Evolutionary conservation across 2,113 vertebrate species (phyloP), one percentile per base, ranked within the genome.

Genomic region (Thalassarche chlororhynchos): DNA sequence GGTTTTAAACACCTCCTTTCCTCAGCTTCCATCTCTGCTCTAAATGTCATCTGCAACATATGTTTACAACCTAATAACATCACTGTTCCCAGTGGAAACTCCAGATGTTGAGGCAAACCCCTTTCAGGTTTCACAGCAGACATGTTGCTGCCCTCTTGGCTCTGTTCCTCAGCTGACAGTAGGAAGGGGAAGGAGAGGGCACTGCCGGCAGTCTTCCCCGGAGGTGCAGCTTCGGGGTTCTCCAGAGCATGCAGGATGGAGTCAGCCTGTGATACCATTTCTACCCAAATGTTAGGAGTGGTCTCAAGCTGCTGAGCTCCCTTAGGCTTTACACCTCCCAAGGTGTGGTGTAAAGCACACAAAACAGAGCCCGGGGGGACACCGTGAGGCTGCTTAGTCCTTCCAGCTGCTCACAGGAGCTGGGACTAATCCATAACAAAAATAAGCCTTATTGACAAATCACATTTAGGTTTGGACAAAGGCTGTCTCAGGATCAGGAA

Each of bases 71-170:
- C 34, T 38, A 66, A 72, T 79, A 61, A 26, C 42, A 47, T 31
- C 42, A 19, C 29, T 44, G 25, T 58, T 92, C 71, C 62, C 64
- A 12, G 46, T n/a, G 80, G 70, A 72, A 90, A n/a, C 51, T 44
- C 68, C 94, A 86, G 79, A 51, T 89, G 77, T 32, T 38, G 60
- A 72, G 57, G 40, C 29, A 91, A 94, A 58, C 3, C 29, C 47
- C 64, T 86, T 89, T 68, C 80, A 81, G 66, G 65, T 74, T 74
- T 88, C 83, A 84, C 32, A 78, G 55, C 64, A 70, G 49, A 38
- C 0, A 0, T 40, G 20, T 32, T 64, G 42, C 57, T 91, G 77
- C 61, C n/a, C 70, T 66, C 75, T 92, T 1, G 0, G 52, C 47
- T 38, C 24, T 28, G 25, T 49, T 69, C 54, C 66, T 92, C 55